Base-by-base conservation (phyloP, 2,113 vertebrate genomes). In the Trematocara zebra region DNA sequence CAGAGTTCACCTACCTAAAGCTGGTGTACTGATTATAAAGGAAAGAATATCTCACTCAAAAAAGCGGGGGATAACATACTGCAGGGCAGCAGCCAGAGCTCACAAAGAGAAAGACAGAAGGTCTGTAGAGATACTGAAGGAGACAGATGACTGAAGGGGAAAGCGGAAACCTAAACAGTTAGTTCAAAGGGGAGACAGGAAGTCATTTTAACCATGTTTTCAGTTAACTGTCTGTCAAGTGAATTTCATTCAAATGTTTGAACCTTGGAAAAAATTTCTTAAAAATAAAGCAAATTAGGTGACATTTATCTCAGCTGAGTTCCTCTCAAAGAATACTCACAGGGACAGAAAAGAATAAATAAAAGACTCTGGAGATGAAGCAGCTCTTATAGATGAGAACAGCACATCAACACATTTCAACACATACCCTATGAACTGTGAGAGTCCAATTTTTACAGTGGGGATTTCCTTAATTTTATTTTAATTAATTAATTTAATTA, bases 181-280 rank as follows among this genome's bases (percentile, higher is more conserved):
- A n/a, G 33, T 31, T 74, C 14, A 85, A 85, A 87, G 76, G 76
- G n/a, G 37, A 87, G 69, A 61, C 57, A 89, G 78, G 83, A 89
- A 82, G 80, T 88, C 40, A 37, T 40, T 59, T 84, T 51, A 88
- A 72, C 4, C 1, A 67, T 26, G 26, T 54, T 80, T 78, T 28
- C 23, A 53, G 57, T 81, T 56, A 35, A 59, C 61, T 40, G 72
- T 83, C 51, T 85, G 81, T 84, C 54, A 51, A 54, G 42, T 47
- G 7, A 51, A 82, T 88, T 72, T 83, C 26, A 83, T 44, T 40
- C 40, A 64, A 83, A 64, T 1, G 4, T 47, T 28, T 69, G 15
- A 72, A 78, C 61, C 28, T 40, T 5, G 15, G 17, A 44, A 61
- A n/a, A 23, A 76, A 20, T 2, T 14, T 76, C 15, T 47, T 47